Conservation (phyloP, 1,140 invertebrate genomes). For the Drosophila guanche region DNA sequence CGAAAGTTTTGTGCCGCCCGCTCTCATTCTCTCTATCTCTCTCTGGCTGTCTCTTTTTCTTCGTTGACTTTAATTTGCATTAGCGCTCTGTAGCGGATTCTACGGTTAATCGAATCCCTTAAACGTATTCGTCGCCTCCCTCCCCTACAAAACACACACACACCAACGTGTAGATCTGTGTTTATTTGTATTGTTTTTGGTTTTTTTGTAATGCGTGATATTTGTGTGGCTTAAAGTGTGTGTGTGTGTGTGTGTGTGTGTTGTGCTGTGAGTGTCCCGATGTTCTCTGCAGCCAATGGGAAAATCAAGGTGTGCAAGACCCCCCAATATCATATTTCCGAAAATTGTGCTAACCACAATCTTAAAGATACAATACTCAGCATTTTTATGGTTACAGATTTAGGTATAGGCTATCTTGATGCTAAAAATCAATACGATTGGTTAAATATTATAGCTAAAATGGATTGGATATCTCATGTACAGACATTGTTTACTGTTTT, state of each 20-base stretch:
- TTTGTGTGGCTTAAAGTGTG: not conserved
- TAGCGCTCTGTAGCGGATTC: too few species aligned
- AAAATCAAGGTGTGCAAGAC: constrained; percentile 69
- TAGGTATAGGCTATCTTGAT: too few species aligned
- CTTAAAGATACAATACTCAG: too few species aligned
- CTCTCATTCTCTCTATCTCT: constrained; percentile 3
- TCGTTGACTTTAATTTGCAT: constrained; percentile 9
- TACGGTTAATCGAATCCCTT: too few species aligned
- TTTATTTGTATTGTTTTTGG: not conserved
- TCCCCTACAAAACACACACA: not conserved
- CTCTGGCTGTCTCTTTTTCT: constrained; percentile 15
- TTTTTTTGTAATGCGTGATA: constrained; percentile 13
- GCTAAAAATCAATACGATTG: too few species aligned
- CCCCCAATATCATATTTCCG: not conserved
- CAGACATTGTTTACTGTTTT: too few species aligned
- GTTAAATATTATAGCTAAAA: too few species aligned
- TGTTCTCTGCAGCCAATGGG: constrained; percentile 77
- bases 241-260: constrained; percentile 13
- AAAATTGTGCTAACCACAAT: too few species aligned
- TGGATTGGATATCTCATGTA: too few species aligned
- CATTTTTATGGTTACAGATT: too few species aligned
- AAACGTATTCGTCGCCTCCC: too few species aligned
- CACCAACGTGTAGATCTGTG: constrained; percentile 3
- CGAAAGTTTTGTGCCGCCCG: constrained; percentile 20
- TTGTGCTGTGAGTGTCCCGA: constrained; percentile 35